phyloP scores from a whole-genome alignment of 2,888 invertebrate genomes.

The Heliconius erato region DNA sequence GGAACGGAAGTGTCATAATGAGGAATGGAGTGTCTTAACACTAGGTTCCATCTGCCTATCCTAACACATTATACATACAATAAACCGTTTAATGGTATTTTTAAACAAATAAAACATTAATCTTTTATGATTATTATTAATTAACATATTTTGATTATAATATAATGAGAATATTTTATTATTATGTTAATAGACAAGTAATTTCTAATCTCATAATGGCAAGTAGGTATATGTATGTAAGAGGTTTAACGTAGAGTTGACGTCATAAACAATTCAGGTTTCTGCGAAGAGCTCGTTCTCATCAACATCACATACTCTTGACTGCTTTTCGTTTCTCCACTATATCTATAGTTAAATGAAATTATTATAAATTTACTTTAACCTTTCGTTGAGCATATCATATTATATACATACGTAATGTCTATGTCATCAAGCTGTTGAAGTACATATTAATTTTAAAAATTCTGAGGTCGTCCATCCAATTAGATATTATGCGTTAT shows the following conservation, averaged over 20 bases:
- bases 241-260: slow-evolving; percentile 6
- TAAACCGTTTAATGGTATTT: not conserved
- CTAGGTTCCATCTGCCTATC: no score
- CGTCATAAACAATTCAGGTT: slow-evolving; percentile 38
- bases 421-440: no score
- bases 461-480: not conserved
- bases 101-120: not conserved
- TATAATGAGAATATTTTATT: not conserved
- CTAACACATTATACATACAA: no score
- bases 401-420: not conserved
- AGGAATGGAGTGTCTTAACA: no score
- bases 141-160: not conserved
- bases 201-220: not conserved
- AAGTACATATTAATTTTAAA: not conserved
- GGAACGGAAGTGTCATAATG: no score
- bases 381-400: not conserved
- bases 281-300: slow-evolving; percentile 21
- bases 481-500: no score
- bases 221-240: slow-evolving; percentile 1
- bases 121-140: not conserved
- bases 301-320: slow-evolving; percentile 10
- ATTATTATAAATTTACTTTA: slow-evolving; percentile 3
- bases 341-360: slow-evolving; percentile 21
- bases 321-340: not conserved
- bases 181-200: not conserved